These are phyloP conservation scores for Tachina lurida DNA, from an alignment of 2,888 invertebrate species.

Conservation along the genomic window DNA sequence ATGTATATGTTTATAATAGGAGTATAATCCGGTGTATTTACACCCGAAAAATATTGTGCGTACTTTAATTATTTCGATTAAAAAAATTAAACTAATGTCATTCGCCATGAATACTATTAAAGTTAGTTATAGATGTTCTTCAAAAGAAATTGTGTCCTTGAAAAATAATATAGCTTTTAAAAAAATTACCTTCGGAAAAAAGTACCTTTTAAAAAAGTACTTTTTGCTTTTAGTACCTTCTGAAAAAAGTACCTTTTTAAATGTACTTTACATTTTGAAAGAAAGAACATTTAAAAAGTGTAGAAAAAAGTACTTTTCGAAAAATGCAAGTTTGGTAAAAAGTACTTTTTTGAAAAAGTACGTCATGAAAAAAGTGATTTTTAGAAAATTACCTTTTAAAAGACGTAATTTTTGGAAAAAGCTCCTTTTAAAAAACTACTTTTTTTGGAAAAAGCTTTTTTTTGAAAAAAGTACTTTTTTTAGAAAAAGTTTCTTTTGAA, in stretches of 20 bases:
- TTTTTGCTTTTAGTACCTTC: not conserved
- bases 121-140: too few relatives aligned
- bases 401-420: too few relatives aligned
- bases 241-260: not conserved
- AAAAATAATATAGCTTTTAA: too few relatives aligned
- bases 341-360: not conserved
- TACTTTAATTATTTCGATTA: not conserved
- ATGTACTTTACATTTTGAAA: not conserved
- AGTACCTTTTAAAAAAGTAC: too few relatives aligned
- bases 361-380: not conserved
- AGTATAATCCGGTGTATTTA: slow-evolving; percentile 43
- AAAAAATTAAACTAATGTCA: too few relatives aligned
- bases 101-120: too few relatives aligned
- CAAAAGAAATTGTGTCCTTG: too few relatives aligned
- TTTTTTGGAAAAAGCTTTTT: too few relatives aligned
- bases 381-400: not conserved
- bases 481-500: too few relatives aligned
- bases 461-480: too few relatives aligned
- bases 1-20: slow-evolving; percentile 35
- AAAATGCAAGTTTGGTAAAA: not conserved
- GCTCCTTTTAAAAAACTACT: too few relatives aligned
- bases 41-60: slow-evolving; percentile 11
- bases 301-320: not conserved
- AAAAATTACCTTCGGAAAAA: too few relatives aligned
- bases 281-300: accelerated